Base-by-base conservation (phyloP, 2,888 invertebrate genomes). In the Xestia ashworthii region DNA sequence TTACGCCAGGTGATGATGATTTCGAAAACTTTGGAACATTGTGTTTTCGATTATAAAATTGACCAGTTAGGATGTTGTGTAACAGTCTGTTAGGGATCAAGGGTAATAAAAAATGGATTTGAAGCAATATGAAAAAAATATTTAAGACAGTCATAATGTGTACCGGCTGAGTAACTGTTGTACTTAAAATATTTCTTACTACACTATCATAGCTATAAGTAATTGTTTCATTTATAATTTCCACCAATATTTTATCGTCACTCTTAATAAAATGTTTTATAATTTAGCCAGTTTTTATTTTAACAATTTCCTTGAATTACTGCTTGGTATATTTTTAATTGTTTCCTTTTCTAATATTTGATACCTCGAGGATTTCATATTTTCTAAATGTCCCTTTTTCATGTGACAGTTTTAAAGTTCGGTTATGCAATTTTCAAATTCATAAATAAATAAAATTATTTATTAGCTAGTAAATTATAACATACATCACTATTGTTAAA, bases 151-250 rank as follows among this genome's bases (percentile, higher is more conserved):
- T 90, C 87, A 89, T 89, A 88, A 91, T 90, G 94, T 93, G 92
- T 95, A 95, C 93, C 95, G 94, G 94, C 92, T 93, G 93, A 95
- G 93, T 95, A 94, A 92, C 90, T 95, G 95, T 95, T 95, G 95
- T 95, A 96, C 95, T 95, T 94, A 95, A 89, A 89, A 90, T 93
- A 93, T 85, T 86, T 79, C 90, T 91, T 93, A 91, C 71, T 82
- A 82, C 69, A 88, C 88, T 90, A 89, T 86, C 89, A 90, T 83
- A 89, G 76, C 75, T 86, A 84, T 78, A 83, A 82, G 88, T 88
- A 90, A 88, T 88, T 89, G 90, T 89, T 89, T 86, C 86, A 87
- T 85, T 88, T 89, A 82, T 88, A 88, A 91, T 91, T 89, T 92
- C 87, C 90, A 90, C 90, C 92, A 91, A 91, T 85, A 87, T 85